phyloP scores from a whole-genome alignment of 2,888 invertebrate genomes.

The Trissolcus brochymenae region DNA sequence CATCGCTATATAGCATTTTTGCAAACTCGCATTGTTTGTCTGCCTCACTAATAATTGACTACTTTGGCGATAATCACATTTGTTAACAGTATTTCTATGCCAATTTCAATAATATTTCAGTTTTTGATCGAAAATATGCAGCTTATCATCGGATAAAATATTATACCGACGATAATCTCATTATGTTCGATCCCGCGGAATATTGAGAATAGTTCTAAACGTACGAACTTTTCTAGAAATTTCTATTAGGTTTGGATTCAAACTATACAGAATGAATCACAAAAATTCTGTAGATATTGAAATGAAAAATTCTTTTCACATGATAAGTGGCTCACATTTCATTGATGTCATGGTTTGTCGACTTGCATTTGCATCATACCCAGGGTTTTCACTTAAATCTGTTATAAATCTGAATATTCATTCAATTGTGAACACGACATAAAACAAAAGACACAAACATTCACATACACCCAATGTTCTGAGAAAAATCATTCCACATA shows the following conservation, averaged over 20 bases:
- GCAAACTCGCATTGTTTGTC: slow-evolving; percentile 49
- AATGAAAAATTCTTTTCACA: neutral
- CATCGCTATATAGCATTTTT: slow-evolving; percentile 39
- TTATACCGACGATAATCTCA: too few species aligned
- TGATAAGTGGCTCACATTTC: neutral
- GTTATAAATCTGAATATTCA: neutral
- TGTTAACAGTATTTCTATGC: too few species aligned
- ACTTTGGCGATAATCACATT: too few species aligned
- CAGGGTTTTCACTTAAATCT: slow-evolving; percentile 70
- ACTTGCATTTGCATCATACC: slow-evolving; percentile 62
- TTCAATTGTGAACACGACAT: slow-evolving; percentile 10
- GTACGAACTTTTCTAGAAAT: too few species aligned
- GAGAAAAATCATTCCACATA: slow-evolving; percentile 13
- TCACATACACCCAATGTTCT: slow-evolving; percentile 23
- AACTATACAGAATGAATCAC: neutral
- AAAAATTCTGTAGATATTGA: neutral
- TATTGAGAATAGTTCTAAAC: too few species aligned
- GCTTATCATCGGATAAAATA: too few species aligned
- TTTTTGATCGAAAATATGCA: too few species aligned
- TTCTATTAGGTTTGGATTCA: neutral
- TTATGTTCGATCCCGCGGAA: too few species aligned
- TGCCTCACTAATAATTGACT: slow-evolving; percentile 41
- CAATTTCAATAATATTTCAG: too few species aligned
- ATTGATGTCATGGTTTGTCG: too few species aligned
- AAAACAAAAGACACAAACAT: slow-evolving; percentile 28